Evolutionary conservation across 2,888 invertebrate species (phyloP).

Genomic region (Chymomyza fuscimana): DNA sequence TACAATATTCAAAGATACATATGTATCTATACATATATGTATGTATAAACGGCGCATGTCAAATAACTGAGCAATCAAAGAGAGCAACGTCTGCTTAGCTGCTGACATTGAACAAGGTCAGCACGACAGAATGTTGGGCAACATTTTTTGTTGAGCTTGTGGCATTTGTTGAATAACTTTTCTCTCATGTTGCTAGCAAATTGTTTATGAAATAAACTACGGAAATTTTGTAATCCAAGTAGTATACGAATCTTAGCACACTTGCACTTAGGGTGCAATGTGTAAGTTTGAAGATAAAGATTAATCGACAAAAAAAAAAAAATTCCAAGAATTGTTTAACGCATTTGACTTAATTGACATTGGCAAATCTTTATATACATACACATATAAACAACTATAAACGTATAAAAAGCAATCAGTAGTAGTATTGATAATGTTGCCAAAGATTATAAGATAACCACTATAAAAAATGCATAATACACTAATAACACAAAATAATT

Average conservation of each 20-base stretch:
- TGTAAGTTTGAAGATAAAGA: background rate
- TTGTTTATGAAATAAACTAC: constrained; percentile 57
- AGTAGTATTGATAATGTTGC: background rate
- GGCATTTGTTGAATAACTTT: background rate
- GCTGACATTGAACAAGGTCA: constrained; percentile 72
- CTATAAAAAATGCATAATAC: too few relatives aligned
- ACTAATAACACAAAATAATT: background rate
- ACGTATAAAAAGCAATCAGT: background rate
- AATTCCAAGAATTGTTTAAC: background rate
- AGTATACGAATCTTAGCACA: too few relatives aligned
- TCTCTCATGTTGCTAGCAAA: background rate
- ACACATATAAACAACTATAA: too few relatives aligned
- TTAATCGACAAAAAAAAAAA: background rate
- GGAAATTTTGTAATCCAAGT: constrained; percentile 14
- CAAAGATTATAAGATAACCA: background rate
- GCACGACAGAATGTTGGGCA: constrained; percentile 52
- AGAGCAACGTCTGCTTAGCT: constrained; percentile 14
- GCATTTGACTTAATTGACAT: constrained; percentile 67
- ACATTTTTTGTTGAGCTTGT: constrained; percentile 17
- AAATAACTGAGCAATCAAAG: background rate
- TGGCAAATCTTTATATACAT: constrained; percentile 32
- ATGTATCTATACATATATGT: too few relatives aligned
- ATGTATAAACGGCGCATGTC: background rate
- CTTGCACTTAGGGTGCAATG: background rate
- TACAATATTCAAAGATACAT: background rate